Conservation (phyloP, 1,140 invertebrate species). For the Camponotus pennsylvanicus region DNA sequence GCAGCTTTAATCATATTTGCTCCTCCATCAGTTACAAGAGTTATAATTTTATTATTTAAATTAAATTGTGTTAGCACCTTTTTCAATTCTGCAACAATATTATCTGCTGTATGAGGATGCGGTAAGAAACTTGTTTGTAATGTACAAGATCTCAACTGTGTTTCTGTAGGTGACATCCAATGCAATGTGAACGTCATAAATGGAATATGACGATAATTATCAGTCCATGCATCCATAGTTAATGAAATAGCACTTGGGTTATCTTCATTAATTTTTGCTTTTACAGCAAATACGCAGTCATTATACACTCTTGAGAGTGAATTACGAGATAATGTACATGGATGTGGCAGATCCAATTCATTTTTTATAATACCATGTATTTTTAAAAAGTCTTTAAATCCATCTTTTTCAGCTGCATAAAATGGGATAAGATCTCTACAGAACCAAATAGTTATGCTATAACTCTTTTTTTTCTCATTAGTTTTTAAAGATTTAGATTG, state of each 20-base stretch:
- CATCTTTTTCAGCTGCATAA: conserved; percentile 13
- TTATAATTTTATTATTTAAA: conserved; percentile 9
- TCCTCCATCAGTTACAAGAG: conserved; percentile 15
- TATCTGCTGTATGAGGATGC: conserved; percentile 22
- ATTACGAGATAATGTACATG: conserved; percentile 24
- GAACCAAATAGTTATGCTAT: conserved; percentile 11
- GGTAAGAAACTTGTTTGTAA: conserved; percentile 24
- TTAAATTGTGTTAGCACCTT: conserved; percentile 25
- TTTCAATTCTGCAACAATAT: conserved; percentile 31
- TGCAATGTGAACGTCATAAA: conserved; percentile 28
- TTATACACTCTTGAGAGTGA: background rate
- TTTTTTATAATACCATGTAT: conserved; percentile 14
- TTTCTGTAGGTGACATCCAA: conserved; percentile 30
- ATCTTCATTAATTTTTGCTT: conserved; percentile 38
- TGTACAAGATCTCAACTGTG: conserved; percentile 19
- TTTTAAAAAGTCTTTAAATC: background rate
- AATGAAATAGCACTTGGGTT: conserved; percentile 22
- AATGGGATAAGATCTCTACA: background rate
- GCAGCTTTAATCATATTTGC: conserved; percentile 27
- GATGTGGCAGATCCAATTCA: background rate
- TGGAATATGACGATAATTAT: conserved; percentile 43
- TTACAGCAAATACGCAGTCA: conserved; percentile 13
- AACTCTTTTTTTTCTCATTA: background rate
- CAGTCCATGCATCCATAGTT: conserved; percentile 26
- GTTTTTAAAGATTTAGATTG: conserved; percentile 11